Evolutionary conservation across 2,888 invertebrate genomes (phyloP).

Genomic region (Athalia cordata): DNA sequence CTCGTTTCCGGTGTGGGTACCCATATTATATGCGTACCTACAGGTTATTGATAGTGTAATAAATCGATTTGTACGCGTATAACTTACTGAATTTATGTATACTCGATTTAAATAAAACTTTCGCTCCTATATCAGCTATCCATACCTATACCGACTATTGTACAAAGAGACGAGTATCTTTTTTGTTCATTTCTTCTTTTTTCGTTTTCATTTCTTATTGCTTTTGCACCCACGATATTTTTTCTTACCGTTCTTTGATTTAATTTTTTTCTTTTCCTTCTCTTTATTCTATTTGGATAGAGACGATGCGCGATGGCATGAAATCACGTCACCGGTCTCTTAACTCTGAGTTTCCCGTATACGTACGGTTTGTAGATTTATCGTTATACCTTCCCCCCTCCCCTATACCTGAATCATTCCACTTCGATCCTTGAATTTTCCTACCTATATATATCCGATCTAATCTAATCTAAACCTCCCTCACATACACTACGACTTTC

Average conservation of each 20-base stretch:
- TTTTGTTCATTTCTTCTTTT: not conserved
- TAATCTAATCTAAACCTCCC: not conserved
- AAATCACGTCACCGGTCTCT: slow-evolving; percentile 19
- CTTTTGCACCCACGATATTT: not conserved
- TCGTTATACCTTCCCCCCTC: slow-evolving; percentile 3
- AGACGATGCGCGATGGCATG: not conserved
- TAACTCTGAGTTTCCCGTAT: not conserved
- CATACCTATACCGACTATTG: not conserved
- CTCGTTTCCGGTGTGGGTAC: too few species aligned
- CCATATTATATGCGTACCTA: too few species aligned
- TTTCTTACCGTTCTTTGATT: not conserved
- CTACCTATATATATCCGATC: too few species aligned
- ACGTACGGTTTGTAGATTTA: slow-evolving; percentile 28
- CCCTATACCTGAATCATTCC: not conserved
- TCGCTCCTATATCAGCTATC: too few species aligned
- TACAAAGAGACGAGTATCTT: not conserved
- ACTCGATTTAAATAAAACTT: too few species aligned
- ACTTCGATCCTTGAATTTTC: slow-evolving; percentile 16
- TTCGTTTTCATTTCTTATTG: not conserved
- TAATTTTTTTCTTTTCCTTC: not conserved
- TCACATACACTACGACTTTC: not conserved
- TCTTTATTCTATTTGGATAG: not conserved
- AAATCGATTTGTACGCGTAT: too few species aligned
- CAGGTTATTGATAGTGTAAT: too few species aligned
- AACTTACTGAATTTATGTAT: too few species aligned